Evolutionary conservation across 2,113 vertebrate species (phyloP).

Genomic region (Nothocercus nigrocapillus): DNA sequence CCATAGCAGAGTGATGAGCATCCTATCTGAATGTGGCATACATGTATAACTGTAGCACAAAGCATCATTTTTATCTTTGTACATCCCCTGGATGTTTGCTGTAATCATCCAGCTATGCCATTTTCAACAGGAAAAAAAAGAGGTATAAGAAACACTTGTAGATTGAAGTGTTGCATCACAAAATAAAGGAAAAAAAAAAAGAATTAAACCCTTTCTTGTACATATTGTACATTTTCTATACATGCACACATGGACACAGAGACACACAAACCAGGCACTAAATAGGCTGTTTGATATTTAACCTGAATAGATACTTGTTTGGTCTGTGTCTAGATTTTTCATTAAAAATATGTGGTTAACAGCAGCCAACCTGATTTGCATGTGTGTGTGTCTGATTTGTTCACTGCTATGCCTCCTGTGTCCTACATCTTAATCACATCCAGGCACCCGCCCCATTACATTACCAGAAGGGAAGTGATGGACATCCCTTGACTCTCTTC

Average conservation of each 20-base stretch:
- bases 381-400: conserved; percentile 85
- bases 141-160: conserved; percentile 57
- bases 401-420: conserved; percentile 81
- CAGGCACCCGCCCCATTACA: conserved; percentile 87
- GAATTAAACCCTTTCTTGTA: not conserved
- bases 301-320: conserved; percentile 78
- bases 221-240: conserved; percentile 25
- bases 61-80: conserved; percentile 24
- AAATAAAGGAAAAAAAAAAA: not conserved
- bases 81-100: not conserved
- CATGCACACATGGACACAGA: not conserved
- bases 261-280: not conserved
- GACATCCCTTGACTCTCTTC: conserved; percentile 94
- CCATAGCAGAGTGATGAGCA: conserved; percentile 38
- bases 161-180: not conserved
- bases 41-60: not conserved
- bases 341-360: conserved; percentile 83
- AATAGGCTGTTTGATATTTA: conserved; percentile 58
- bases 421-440: conserved; percentile 95
- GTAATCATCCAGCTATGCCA: conserved; percentile 9
- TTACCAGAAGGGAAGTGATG: conserved; percentile 92
- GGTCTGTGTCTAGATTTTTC: conserved; percentile 75
- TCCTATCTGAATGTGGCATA: not conserved
- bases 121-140: not conserved
- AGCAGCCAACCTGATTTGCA: conserved; percentile 84